Conservation (phyloP, 2,888 invertebrate species). For the Sipha maydis region DNA sequence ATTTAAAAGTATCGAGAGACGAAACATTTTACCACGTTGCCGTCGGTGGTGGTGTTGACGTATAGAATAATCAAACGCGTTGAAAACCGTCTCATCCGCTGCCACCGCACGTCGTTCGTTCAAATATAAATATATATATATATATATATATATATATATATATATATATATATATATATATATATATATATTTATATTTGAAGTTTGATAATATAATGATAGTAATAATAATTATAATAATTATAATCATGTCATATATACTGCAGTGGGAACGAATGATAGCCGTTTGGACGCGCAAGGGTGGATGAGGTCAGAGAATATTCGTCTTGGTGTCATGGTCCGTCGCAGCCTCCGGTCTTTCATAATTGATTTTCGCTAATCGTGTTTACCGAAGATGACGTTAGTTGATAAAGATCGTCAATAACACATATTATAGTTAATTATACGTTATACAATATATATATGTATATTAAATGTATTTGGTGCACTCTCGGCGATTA, state of each 20-base stretch:
- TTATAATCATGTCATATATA: background rate
- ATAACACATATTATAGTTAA: constrained; percentile 20
- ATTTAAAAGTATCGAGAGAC: background rate
- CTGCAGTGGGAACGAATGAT: background rate
- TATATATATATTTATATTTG: too few species aligned
- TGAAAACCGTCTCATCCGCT: too few species aligned
- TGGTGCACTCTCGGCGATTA: background rate
- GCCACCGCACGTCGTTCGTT: too few species aligned
- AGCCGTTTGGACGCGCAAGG: background rate
- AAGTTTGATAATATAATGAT: too few species aligned
- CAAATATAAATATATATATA: too few species aligned
- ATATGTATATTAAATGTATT: background rate
- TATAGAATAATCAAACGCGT: background rate
- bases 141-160: too few species aligned
- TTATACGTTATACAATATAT: background rate
- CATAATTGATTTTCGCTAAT: constrained; percentile 48
- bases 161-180: too few species aligned
- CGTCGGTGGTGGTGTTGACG: constrained; percentile 28
- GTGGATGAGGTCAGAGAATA: background rate
- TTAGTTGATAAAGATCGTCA: background rate
- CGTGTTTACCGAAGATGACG: constrained; percentile 28
- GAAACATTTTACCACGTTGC: constrained; percentile 16
- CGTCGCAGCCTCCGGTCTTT: constrained; percentile 38
- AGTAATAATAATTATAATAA: too few species aligned
- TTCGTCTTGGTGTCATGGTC: background rate